Evolutionary conservation across 2,113 vertebrate species (phyloP).

Genomic region (Gobiocypris rarus): DNA sequence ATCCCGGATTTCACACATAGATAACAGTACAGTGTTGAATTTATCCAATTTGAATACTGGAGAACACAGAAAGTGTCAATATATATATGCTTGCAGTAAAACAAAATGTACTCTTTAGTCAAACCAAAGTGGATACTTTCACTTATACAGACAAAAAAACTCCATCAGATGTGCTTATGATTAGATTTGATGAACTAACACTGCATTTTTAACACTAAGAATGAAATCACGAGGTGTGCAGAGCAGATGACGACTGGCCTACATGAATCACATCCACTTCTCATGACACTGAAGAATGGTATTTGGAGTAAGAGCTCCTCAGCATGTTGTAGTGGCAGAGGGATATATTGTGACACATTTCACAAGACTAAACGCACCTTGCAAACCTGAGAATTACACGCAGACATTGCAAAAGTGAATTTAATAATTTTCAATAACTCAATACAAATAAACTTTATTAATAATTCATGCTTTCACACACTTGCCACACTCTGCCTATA

Average conservation of each 20-base stretch:
- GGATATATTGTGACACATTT: slow-evolving; percentile 69
- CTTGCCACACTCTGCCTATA: neutral
- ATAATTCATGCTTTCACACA: neutral
- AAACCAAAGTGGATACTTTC: neutral
- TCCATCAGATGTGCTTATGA: slow-evolving; percentile 29
- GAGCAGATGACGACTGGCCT: slow-evolving; percentile 49
- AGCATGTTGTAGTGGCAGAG: slow-evolving; percentile 68
- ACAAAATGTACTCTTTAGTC: neutral
- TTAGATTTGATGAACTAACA: slow-evolving; percentile 12
- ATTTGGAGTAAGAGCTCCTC: slow-evolving; percentile 75
- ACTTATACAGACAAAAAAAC: neutral
- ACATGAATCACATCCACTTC: slow-evolving; percentile 67
- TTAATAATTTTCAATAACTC: slow-evolving; percentile 58
- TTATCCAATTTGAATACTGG: neutral
- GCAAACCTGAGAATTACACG: slow-evolving; percentile 73
- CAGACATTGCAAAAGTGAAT: slow-evolving; percentile 67
- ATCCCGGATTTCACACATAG: neutral
- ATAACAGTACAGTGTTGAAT: neutral
- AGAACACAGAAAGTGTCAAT: neutral
- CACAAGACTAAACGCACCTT: slow-evolving; percentile 62
- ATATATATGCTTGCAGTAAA: neutral
- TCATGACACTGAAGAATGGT: slow-evolving; percentile 78
- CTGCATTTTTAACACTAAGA: neutral
- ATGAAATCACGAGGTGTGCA: neutral
- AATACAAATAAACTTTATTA: slow-evolving; percentile 52